phyloP scores from a whole-genome alignment of 2,888 invertebrate species.

The Hymenopus coronatus region DNA sequence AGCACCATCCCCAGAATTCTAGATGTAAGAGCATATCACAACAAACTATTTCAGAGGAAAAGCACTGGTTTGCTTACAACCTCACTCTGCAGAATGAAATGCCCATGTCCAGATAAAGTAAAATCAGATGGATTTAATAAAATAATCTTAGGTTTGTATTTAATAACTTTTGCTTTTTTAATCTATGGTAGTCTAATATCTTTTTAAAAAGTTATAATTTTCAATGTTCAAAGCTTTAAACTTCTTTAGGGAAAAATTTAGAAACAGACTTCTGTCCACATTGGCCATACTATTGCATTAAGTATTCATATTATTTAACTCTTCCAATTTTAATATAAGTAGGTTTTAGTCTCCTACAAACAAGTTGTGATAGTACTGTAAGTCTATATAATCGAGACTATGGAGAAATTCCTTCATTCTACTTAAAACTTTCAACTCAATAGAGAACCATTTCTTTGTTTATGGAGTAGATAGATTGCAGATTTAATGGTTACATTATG shows the following conservation, averaged over 20 bases:
- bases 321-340: background rate
- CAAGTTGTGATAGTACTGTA: background rate
- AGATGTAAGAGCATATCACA: too few relatives aligned
- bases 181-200: too few relatives aligned
- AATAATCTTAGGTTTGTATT: background rate
- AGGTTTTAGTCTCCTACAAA: background rate
- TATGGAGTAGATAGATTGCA: background rate
- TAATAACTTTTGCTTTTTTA: too few relatives aligned
- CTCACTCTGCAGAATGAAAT: background rate
- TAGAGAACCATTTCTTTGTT: background rate
- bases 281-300: background rate
- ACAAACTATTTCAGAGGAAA: too few relatives aligned
- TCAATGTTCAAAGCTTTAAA: too few relatives aligned
- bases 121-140: background rate
- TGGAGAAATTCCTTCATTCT: background rate
- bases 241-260: too few relatives aligned
- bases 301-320: background rate
- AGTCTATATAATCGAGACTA: background rate
- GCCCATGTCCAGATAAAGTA: background rate
- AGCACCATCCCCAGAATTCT: too few relatives aligned
- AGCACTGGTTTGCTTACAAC: background rate
- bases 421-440: background rate
- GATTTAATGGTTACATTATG: background rate
- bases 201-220: too few relatives aligned
- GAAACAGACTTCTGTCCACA: background rate